Conservation (phyloP, 2,797 vertebrate species). For the Sphaeramia orbicularis region DNA sequence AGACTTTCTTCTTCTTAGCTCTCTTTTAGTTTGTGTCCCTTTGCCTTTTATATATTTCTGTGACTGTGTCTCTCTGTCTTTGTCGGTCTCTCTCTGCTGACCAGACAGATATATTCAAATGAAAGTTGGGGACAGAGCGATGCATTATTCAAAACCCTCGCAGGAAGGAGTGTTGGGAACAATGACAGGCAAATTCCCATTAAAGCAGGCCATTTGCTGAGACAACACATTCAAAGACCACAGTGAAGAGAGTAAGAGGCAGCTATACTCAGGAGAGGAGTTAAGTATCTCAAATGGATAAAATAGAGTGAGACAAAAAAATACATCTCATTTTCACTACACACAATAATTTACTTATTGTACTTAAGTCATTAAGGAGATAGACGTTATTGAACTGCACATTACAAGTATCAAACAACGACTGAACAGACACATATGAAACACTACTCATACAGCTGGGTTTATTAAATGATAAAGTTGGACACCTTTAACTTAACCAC, state of each 20-base stretch:
- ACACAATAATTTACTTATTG: no score
- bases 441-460: background rate
- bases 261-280: background rate
- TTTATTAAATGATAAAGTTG: slow-evolving; percentile 12
- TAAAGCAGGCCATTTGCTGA: slow-evolving; percentile 60
- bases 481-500: slow-evolving; percentile 23
- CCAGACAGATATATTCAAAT: slow-evolving; percentile 65
- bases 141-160: slow-evolving; percentile 70
- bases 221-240: slow-evolving; percentile 38
- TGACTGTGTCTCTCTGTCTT: slow-evolving; percentile 43
- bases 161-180: slow-evolving; percentile 40
- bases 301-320: background rate
- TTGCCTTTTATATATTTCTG: slow-evolving; percentile 35
- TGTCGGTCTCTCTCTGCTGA: slow-evolving; percentile 63
- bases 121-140: slow-evolving; percentile 49
- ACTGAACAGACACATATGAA: background rate
- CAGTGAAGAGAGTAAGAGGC: slow-evolving; percentile 10
- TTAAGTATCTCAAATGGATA: background rate
- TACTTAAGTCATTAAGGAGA: no score
- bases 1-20: slow-evolving; percentile 17
- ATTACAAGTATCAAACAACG: no score
- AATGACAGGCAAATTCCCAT: slow-evolving; percentile 59
- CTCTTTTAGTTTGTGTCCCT: slow-evolving; percentile 39
- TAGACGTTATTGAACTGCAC: no score
- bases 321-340: no score